Conservation (phyloP, 2,888 invertebrate genomes). For the Cheilosia impressa region DNA sequence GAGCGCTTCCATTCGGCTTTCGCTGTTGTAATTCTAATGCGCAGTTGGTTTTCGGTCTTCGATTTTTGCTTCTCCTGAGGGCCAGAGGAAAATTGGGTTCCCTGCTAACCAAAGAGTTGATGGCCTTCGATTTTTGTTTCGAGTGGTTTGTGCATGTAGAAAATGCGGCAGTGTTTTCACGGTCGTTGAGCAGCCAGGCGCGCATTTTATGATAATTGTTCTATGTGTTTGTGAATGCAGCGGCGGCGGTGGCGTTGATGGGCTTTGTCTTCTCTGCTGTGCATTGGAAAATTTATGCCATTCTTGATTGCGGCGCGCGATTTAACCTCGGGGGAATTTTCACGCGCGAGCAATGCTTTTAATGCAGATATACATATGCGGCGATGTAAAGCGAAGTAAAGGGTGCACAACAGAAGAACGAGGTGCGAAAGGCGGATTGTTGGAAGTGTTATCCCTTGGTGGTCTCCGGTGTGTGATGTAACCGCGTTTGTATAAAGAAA, state of each 20-base stretch:
- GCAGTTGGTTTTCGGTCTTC: slow-evolving; percentile 3
- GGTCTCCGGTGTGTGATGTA: slow-evolving; percentile 20
- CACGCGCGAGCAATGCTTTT: slow-evolving; percentile 25
- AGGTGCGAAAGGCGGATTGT: slow-evolving; percentile 34
- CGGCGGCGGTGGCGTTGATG: not conserved
- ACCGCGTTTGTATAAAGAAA: not conserved
- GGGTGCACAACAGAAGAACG: slow-evolving; percentile 17
- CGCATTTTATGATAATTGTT: slow-evolving; percentile 65
- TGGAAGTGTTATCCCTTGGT: slow-evolving; percentile 38
- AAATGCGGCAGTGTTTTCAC: slow-evolving; percentile 55
- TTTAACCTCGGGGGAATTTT: slow-evolving; percentile 25
- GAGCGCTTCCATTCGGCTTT: not conserved
- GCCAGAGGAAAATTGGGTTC: slow-evolving; percentile 46
- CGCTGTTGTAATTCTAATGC: slow-evolving; percentile 24
- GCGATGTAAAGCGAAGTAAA: slow-evolving; percentile 8
- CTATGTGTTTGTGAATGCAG: not conserved
- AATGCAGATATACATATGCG: slow-evolving; percentile 2
- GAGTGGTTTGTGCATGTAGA: not conserved
- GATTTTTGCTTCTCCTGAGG: not conserved
- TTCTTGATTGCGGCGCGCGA: slow-evolving; percentile 29
- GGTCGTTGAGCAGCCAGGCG: slow-evolving; percentile 58
- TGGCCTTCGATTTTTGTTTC: slow-evolving; percentile 26
- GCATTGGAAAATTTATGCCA: slow-evolving; percentile 52
- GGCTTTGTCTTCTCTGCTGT: slow-evolving; percentile 14
- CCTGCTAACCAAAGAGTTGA: not conserved